Base-by-base conservation (phyloP, 2,797 vertebrate species). In the Glyptemys insculpta region DNA sequence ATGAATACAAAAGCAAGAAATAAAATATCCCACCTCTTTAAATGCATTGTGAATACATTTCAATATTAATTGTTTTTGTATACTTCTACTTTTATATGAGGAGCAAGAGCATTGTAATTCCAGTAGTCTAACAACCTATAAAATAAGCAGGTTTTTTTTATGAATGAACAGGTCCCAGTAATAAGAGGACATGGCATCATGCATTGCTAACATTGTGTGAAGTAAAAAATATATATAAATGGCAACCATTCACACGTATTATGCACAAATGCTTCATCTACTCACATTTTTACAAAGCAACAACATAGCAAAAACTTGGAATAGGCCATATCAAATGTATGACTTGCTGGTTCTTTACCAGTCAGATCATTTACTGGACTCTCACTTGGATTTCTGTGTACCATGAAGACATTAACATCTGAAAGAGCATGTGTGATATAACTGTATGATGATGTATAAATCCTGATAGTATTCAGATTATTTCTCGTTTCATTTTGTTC, bases 381-480 rank as follows among this genome's bases (percentile, higher is more conserved):
- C 12, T 86, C 89, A 1, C 0, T 41, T 90, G 59, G 94, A 89
- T 56, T 72, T 62, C 12, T 85, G 87, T 94, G 78, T 89, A 86
- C 52, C 52, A 81, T 52, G 87, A 84, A 87, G 3, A 12, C 25
- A 79, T 6, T 16, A 79, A 82, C 18, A 68, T 90, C 23, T 80
- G 68, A 93, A 92, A 91, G 5, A 78, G 2, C 11, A 92, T 89
- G 10, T 11, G 8, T 19, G 56, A 37, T 41, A 21, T 62, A 62
- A 25, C 34, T 92, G 52, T 85, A 23, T n/a, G 57, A 79, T 86
- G 54, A 90, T 34, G 47, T 91, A 59, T 49, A 88, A 90, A 95
- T 80, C 50, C 21, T 49, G 8, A 83, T 25, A 65, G 65, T 47
- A 85, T 14, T 74, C 50, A 65, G 91, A 93, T 57, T 83, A 92